Percentiles rank a stretch among this genome's conserved stretches.
Evolutionary conservation across 2,797 vertebrate species (phyloP).

Genomic region (Cossypha dichroa): DNA sequence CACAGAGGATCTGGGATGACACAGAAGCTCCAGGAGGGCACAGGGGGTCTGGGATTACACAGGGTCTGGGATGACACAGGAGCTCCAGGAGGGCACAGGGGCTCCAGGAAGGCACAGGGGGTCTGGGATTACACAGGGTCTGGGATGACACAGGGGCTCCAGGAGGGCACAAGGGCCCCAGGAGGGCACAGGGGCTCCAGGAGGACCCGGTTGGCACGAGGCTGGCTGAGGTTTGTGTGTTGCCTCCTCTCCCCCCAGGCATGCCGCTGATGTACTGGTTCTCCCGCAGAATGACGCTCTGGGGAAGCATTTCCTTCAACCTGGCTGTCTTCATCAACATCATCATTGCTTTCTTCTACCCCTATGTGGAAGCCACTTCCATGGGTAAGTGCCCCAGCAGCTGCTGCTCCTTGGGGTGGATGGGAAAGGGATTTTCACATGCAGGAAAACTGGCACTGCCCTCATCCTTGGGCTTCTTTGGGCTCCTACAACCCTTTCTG

Average conservation of each 20-base stretch:
- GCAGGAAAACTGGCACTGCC: background rate
- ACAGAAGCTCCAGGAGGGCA: too few species aligned
- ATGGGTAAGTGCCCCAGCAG: constrained; percentile 69
- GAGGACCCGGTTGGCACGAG: background rate
- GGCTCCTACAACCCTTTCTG: background rate
- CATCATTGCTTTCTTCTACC: constrained; percentile 98
- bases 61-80: too few species aligned
- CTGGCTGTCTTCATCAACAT: constrained; percentile 97
- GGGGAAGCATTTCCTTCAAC: constrained; percentile 98
- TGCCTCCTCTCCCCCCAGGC: constrained; percentile 78
- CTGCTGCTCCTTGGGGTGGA: background rate
- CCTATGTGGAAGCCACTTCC: constrained; percentile 83
- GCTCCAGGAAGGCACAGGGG: too few species aligned
- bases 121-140: too few species aligned
- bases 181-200: background rate
- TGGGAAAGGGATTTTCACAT: background rate
- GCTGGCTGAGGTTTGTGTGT: constrained; percentile 31
- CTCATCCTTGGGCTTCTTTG: background rate
- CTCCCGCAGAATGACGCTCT: constrained; percentile 94
- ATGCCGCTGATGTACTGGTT: constrained; percentile 98
- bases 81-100: too few species aligned
- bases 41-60: too few species aligned
- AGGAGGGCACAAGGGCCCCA: too few species aligned
- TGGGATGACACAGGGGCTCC: too few species aligned
- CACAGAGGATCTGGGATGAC: too few species aligned